A percentile compares a stretch with the other conserved stretches of the same genome.
Conservation (phyloP, 1,140 invertebrate genomes). For the Drosophila teissieri region DNA sequence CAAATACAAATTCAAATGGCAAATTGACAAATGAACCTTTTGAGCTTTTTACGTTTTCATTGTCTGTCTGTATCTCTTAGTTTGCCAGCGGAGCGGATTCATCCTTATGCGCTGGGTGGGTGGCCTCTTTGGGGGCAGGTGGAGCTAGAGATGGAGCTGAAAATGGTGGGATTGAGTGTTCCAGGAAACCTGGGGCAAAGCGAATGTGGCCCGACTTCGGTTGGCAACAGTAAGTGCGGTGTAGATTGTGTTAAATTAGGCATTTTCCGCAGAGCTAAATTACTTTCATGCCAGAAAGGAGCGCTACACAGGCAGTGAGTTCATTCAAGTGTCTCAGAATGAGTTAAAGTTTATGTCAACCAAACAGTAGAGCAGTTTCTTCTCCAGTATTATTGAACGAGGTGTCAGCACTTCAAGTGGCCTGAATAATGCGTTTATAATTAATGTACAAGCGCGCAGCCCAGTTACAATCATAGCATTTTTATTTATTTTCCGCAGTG, state of each 20-base stretch:
- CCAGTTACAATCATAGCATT: background rate
- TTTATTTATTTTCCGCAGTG: background rate
- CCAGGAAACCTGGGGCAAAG: conserved; percentile 19
- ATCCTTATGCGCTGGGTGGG: background rate
- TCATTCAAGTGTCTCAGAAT: background rate
- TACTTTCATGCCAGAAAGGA: conserved; percentile 14
- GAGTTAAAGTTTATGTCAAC: background rate
- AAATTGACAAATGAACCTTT: conserved; percentile 83
- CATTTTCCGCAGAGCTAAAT: conserved; percentile 34
- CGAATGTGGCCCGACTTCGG: conserved; percentile 13
- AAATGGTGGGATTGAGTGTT: background rate
- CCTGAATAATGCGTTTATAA: too few relatives aligned
- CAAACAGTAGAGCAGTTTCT: too few relatives aligned
- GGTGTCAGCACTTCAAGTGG: too few relatives aligned
- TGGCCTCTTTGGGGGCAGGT: background rate
- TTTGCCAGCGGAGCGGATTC: conserved; percentile 24
- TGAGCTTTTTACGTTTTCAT: conserved; percentile 80
- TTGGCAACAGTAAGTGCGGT: conserved; percentile 22
- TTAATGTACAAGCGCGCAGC: background rate
- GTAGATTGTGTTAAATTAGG: conserved; percentile 44
- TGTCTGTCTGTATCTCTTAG: conserved; percentile 48
- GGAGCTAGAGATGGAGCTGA: background rate
- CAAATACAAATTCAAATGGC: conserved; percentile 83
- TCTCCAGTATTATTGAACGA: too few relatives aligned
- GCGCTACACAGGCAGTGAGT: background rate